phyloP scores from a whole-genome alignment of 2,113 vertebrate species.

The Numida meleagris region DNA sequence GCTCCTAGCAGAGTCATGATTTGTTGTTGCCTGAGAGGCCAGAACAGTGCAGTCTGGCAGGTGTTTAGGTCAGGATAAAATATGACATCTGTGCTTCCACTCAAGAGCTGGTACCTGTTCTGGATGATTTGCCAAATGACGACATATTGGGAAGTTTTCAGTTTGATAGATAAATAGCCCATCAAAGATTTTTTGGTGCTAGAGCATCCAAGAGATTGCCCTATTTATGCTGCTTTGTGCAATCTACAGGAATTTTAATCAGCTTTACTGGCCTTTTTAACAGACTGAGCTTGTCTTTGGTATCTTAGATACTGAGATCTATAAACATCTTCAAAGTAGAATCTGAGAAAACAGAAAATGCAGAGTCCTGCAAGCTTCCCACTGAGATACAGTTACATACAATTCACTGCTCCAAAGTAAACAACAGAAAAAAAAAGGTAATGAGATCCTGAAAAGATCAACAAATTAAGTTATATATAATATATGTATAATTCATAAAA shows the following conservation, averaged over 20 bases:
- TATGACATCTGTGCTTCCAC: not conserved
- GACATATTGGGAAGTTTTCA: not conserved
- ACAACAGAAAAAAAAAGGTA: not conserved
- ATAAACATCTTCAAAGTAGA: not conserved
- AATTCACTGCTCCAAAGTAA: not conserved
- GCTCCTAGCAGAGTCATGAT: not conserved
- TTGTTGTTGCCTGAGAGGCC: conserved; percentile 37
- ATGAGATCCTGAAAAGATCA: not conserved
- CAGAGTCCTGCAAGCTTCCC: not conserved
- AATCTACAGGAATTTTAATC: conserved; percentile 24
- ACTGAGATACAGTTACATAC: not conserved
- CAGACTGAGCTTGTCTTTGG: not conserved
- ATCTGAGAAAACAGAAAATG: not conserved
- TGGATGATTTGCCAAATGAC: conserved; percentile 17
- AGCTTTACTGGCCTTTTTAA: conserved; percentile 12
- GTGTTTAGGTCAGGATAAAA: conserved; percentile 45
- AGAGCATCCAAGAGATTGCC: not conserved
- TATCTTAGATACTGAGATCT: not conserved
- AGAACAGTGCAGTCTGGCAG: not conserved
- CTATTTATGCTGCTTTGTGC: not conserved
- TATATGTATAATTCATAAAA: too few relatives aligned
- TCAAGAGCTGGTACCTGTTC: conserved; percentile 24
- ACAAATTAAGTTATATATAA: not conserved
- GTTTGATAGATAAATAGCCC: not conserved
- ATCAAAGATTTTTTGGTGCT: conserved; percentile 1